Evolutionary conservation across 2,888 invertebrate species (phyloP), one percentile per base, ranked within the genome.

Genomic region (Antheraea yamamai): DNA sequence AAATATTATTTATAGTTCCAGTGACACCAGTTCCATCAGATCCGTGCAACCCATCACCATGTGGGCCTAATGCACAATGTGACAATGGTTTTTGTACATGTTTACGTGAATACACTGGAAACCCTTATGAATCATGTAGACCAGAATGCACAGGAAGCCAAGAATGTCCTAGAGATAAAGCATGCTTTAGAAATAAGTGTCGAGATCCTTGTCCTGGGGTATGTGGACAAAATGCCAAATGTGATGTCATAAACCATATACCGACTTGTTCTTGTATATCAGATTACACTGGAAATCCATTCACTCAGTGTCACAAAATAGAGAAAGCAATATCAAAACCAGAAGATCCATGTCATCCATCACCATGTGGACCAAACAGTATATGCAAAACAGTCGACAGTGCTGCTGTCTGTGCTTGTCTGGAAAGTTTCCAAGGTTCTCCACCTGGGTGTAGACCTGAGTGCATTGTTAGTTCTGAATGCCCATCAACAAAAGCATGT

Each of bases 371-470:
- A 58, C 96, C 96, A 14, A 97, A 97, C 83, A 97, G 98, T 74
- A 96, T 97, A 83, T 98, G 98, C 84, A 95, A 96, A 80, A 96
- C 97, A 23, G 96, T 97, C 47, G 96, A 97, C 75, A 97, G 97
- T 84, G 96, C 97, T 4, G 97, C 97, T 1, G 96, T 97, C 1
- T 98, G 98, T 85, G 97, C 96, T 4, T 98, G 98, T 86, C 93
- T 96, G 2, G 90, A 95, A 74, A 97, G 97, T 73, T 98, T 96
- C 87, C 96, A 96, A 86, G 98, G 98, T 64, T 96, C 97, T 75
- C 98, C 98, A 75, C 97, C 98, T 55, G 95, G 96, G 75, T 98
- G 98, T 84, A 96, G 97, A 88, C 97, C 98, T 7, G 98, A 98
- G 92, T 98, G 98, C 88, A 95, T 97, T 66, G 97, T 97, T 18